A percentile compares a stretch with the other conserved stretches of the same genome.
phyloP scores from a whole-genome alignment of 2,797 vertebrate genomes.

The Schizopygopsis malacanthus region DNA sequence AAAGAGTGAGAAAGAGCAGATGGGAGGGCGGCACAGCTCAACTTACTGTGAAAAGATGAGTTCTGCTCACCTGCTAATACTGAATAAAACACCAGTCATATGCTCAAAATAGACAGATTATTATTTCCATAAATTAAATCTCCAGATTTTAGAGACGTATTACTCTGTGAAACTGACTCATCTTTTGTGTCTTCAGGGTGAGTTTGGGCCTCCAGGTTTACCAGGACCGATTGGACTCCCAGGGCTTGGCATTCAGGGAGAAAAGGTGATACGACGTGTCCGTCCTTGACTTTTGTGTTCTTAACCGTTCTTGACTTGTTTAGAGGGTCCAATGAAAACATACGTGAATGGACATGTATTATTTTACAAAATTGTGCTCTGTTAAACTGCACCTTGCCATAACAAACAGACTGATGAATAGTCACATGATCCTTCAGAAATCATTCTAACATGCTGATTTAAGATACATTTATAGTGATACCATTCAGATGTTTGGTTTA shows the following conservation, averaged over 20 bases:
- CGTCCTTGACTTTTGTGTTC: neutral
- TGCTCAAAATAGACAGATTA: neutral
- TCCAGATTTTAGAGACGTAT: neutral
- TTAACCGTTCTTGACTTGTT: neutral
- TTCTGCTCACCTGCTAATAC: neutral
- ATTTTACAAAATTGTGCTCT: neutral
- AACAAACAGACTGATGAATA: neutral
- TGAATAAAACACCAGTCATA: slow-evolving; percentile 17
- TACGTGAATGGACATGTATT: neutral
- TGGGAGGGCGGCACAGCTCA: slow-evolving; percentile 48
- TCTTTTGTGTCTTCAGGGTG: slow-evolving; percentile 77
- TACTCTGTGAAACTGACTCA: neutral
- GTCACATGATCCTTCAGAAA: neutral
- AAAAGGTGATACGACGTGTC: slow-evolving; percentile 77
- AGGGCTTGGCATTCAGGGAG: slow-evolving; percentile 85
- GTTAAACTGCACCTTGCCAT: neutral
- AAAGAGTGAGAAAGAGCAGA: slow-evolving; percentile 36
- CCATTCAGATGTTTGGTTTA: neutral
- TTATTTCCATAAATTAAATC: neutral
- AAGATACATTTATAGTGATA: neutral
- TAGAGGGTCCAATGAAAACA: neutral
- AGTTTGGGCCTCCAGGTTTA: slow-evolving; percentile 81
- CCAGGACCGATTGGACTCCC: slow-evolving; percentile 80
- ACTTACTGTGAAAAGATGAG: slow-evolving; percentile 57
- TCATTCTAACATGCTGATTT: neutral